Conservation (phyloP, 2,113 vertebrate genomes). For the Anthoscopus minutus region DNA sequence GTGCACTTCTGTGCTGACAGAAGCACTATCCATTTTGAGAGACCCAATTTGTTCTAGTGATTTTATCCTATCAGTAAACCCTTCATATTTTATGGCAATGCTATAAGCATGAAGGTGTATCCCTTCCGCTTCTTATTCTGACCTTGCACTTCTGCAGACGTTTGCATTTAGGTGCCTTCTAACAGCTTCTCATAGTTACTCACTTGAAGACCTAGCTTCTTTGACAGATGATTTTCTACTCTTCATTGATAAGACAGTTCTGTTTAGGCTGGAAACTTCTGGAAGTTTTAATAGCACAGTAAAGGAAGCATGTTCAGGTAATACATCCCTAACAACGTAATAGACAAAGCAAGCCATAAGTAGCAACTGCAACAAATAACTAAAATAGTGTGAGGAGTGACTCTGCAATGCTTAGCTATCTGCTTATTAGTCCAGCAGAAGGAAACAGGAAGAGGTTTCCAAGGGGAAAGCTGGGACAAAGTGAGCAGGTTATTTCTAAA, state of each 20-base stretch:
- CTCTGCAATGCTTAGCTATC: neutral
- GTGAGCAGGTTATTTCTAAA: neutral
- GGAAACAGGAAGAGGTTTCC: neutral
- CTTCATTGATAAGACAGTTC: neutral
- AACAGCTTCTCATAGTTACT: neutral
- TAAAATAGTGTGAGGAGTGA: neutral
- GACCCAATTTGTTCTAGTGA: neutral
- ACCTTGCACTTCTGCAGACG: neutral
- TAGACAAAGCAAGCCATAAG: neutral
- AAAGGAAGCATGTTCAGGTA: neutral
- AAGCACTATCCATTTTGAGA: neutral
- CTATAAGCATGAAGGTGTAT: neutral
- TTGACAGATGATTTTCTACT: neutral
- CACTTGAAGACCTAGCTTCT: accelerated
- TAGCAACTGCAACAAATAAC: neutral
- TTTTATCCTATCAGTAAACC: neutral
- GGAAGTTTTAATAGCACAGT: neutral
- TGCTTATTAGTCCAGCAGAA: neutral
- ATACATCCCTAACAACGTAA: neutral
- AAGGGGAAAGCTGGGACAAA: neutral
- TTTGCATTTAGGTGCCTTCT: neutral
- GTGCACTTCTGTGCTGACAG: neutral
- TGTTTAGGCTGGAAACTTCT: neutral
- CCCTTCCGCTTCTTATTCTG: neutral
- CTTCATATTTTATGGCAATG: neutral